These are phyloP conservation scores for Macropodus opercularis DNA, from an alignment of 2,797 vertebrate genomes.

Conservation along the genomic window DNA sequence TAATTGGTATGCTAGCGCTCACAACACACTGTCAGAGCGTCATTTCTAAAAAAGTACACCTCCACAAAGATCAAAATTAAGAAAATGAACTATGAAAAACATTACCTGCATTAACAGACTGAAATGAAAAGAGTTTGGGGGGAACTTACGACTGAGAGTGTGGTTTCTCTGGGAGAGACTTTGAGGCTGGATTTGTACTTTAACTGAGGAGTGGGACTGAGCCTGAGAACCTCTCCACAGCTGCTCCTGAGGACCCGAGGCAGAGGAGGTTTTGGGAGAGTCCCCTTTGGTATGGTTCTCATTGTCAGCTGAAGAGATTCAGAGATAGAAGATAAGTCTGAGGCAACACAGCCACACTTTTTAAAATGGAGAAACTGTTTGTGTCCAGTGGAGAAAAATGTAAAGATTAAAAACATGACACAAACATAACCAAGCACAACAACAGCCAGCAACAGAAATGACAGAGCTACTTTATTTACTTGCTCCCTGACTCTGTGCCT, in stretches of 20 bases:
- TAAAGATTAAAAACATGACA: constrained; percentile 29
- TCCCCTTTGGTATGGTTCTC: constrained; percentile 94
- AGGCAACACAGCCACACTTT: background rate
- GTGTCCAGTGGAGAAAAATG: constrained; percentile 24
- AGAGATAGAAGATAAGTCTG: constrained; percentile 17
- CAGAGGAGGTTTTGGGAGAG: constrained; percentile 88
- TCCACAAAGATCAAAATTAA: too few species aligned
- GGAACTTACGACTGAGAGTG: constrained; percentile 86
- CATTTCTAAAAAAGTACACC: background rate
- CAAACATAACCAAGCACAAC: constrained; percentile 27
- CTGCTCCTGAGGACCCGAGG: constrained; percentile 85
- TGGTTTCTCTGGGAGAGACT: constrained; percentile 89
- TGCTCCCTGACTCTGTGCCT: constrained; percentile 2
- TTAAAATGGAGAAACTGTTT: background rate
- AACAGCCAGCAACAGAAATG: constrained; percentile 13
- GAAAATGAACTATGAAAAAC: too few species aligned
- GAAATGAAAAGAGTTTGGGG: background rate
- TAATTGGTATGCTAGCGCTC: constrained; percentile 10
- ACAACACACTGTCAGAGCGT: background rate
- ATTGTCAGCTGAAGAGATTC: constrained; percentile 88
- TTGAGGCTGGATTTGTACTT: constrained; percentile 87
- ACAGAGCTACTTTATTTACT: constrained; percentile 6
- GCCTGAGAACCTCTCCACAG: constrained; percentile 80
- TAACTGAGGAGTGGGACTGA: constrained; percentile 72
- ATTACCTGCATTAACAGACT: background rate